Evolutionary conservation across 2,797 vertebrate genomes (phyloP).

Genomic region (Micrastur ruficollis): DNA sequence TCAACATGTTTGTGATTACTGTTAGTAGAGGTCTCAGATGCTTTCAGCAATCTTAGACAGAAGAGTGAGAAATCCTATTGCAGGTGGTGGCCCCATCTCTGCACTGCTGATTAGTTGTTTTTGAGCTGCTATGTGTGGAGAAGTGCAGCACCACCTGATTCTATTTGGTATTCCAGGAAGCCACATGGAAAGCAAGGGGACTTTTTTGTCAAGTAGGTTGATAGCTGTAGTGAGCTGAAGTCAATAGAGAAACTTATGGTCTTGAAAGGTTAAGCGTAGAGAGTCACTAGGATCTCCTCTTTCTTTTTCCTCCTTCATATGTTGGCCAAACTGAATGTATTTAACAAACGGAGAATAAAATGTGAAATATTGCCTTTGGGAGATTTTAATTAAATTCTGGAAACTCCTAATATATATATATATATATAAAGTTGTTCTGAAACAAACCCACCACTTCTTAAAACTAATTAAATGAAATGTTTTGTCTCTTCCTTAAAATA

Average conservation of each 20-base stretch:
- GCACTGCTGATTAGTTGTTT: background rate
- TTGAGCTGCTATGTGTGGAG: background rate
- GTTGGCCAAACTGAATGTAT: background rate
- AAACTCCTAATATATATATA: background rate
- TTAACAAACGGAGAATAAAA: background rate
- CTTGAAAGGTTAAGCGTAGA: background rate
- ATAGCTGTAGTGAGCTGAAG: background rate
- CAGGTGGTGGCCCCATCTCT: background rate
- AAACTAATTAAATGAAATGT: background rate
- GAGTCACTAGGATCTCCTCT: background rate
- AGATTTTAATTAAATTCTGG: background rate
- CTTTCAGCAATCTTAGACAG: background rate
- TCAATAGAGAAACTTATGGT: background rate
- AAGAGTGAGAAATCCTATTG: background rate
- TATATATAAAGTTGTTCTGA: background rate
- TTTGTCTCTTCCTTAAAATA: background rate
- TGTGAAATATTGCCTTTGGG: background rate
- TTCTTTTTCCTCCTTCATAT: background rate
- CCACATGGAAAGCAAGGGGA: background rate
- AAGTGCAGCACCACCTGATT: background rate
- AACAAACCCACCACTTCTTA: background rate
- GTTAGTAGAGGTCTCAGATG: background rate
- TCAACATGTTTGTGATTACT: background rate
- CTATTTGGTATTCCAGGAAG: background rate
- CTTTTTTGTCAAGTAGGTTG: background rate